Evolutionary conservation across 1,140 invertebrate species (phyloP).

Genomic region (Sycophaga agraensis): DNA sequence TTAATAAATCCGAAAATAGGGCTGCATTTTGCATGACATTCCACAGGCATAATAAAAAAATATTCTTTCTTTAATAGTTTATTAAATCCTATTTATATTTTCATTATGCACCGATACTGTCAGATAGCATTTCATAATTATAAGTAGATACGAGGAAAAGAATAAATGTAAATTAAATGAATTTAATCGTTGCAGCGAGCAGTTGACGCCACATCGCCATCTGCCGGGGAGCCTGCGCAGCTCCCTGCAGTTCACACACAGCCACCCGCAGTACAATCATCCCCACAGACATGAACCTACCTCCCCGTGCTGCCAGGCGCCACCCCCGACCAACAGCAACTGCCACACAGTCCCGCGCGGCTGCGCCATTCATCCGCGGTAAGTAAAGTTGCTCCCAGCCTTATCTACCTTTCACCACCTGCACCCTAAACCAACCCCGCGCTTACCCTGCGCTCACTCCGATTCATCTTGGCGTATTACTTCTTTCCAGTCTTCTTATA

Average conservation of each 20-base stretch:
- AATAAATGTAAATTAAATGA: too few species aligned
- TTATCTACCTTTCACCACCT: slow-evolving; percentile 1
- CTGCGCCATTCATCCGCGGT: slow-evolving; percentile 46
- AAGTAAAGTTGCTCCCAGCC: slow-evolving; percentile 31
- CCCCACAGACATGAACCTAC: slow-evolving; percentile 37
- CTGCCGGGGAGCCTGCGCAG: slow-evolving; percentile 40
- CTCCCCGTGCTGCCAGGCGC: slow-evolving; percentile 28
- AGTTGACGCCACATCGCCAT: slow-evolving; percentile 41
- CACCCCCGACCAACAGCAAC: slow-evolving; percentile 36
- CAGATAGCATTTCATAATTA: too few species aligned
- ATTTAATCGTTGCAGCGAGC: slow-evolving; percentile 45
- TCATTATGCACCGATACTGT: too few species aligned
- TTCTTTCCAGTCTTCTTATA: background rate
- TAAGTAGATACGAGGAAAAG: too few species aligned
- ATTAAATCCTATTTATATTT: too few species aligned
- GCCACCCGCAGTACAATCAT: slow-evolving; percentile 34
- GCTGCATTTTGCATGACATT: too few species aligned
- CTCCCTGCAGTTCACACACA: slow-evolving; percentile 37
- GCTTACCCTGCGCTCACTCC: background rate
- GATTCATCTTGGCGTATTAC: too few species aligned
- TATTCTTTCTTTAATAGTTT: too few species aligned
- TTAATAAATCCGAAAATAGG: too few species aligned
- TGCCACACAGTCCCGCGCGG: slow-evolving; percentile 38
- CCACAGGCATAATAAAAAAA: too few species aligned
- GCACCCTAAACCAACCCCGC: background rate